These are phyloP conservation scores for Diogma glabrata DNA, from an alignment of 2,888 invertebrate species.

Conservation along the genomic window DNA sequence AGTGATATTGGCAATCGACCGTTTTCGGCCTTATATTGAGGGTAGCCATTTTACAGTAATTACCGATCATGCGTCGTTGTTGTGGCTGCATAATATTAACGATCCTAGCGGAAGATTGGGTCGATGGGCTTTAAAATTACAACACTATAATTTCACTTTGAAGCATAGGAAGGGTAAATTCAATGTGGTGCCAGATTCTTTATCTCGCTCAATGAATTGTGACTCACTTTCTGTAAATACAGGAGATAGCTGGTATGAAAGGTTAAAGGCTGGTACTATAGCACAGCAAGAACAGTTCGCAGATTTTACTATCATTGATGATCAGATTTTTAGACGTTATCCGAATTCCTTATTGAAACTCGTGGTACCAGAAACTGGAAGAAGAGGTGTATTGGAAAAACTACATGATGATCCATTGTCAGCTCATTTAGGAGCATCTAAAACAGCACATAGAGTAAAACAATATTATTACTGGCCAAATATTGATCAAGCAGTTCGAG, in stretches of 20 bases:
- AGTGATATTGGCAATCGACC: too few relatives aligned
- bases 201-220: not conserved
- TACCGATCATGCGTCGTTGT: too few relatives aligned
- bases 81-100: too few relatives aligned
- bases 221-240: not conserved
- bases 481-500: not conserved
- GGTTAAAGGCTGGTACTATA: not conserved
- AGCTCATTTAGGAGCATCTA: not conserved
- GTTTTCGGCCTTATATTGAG: too few relatives aligned
- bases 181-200: not conserved
- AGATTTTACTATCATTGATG: not conserved
- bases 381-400: not conserved
- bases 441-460: not conserved
- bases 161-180: not conserved
- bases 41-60: too few relatives aligned
- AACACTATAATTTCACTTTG: too few relatives aligned
- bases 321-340: not conserved
- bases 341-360: not conserved
- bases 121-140: too few relatives aligned
- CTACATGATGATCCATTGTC: not conserved
- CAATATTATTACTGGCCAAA: conserved; percentile 6
- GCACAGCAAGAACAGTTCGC: not conserved
- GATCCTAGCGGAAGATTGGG: too few relatives aligned
- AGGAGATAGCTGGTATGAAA: not conserved
- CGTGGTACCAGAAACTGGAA: not conserved